Base-by-base conservation (phyloP, 2,888 invertebrate species). In the Leptinotarsa haldemani region DNA sequence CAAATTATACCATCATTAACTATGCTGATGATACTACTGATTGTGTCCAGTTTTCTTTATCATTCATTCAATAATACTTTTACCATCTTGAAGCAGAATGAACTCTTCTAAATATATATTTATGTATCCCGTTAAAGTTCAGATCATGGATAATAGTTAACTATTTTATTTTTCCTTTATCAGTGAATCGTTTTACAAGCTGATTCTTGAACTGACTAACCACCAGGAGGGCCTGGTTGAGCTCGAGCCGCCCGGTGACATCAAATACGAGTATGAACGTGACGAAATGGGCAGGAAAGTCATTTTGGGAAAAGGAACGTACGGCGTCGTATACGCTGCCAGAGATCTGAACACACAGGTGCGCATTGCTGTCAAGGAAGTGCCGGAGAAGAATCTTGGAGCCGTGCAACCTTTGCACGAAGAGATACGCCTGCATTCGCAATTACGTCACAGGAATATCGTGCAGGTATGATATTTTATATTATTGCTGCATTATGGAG, bases 371-470 rank as follows among this genome's bases (percentile, higher is more conserved):
- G 30, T 46, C 30, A 64, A 72, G 20, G 99, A 99, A 90, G 96
- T 99, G 76, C 97, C 97, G 0, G 99, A 99, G 88, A 94, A 95
- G 86, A 97, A 97, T 88, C 90, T 97, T 3, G 97, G 97, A 0
- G 97, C 97, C 83, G 97, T 99, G 0, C 99, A 99, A 86, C 99
- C 99, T 0, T 88, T 99, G 79, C 99, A 99, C 86, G 99, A 99
- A 88, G 99, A 99, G 90, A 99, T 99, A 77, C 92, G 97, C 85
- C 90, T 99, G 73, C 99, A 99, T 87, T 98, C 98, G 18, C 97
- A 98, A 85, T 88, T 99, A 71, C 90, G 96, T 3, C 98, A 99
- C 87, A 90, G 96, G 85, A 99, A 99, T 88, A 99, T 99, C 84
- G 99, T 99, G 0, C 96, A 97, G 79, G 61, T 61, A 61, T 16